Conservation (phyloP, 2,888 invertebrate genomes). For the Lamproptera curius region DNA sequence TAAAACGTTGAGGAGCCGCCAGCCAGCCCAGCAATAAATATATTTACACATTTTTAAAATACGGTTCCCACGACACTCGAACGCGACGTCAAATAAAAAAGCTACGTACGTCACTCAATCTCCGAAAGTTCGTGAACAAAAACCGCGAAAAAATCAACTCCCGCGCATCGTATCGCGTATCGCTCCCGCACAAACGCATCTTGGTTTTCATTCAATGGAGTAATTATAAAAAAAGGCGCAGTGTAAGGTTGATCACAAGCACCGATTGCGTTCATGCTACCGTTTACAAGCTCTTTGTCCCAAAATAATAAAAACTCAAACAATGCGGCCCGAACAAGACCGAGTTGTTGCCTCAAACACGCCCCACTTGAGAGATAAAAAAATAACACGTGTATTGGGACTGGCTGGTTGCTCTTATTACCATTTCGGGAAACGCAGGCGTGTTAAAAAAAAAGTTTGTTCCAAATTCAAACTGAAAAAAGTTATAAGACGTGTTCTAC, state of each 20-base stretch:
- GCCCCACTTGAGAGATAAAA: slow-evolving; percentile 59
- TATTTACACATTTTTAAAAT: no score
- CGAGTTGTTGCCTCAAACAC: slow-evolving; percentile 56
- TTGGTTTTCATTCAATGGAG: slow-evolving; percentile 49
- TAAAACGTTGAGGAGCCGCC: no score
- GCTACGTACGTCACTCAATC: slow-evolving; percentile 44
- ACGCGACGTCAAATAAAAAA: slow-evolving; percentile 6
- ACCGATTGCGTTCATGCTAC: slow-evolving; percentile 70
- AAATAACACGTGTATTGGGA: slow-evolving; percentile 46
- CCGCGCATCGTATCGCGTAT: slow-evolving; percentile 54
- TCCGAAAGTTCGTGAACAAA: slow-evolving; percentile 32
- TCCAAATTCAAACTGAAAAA: neutral
- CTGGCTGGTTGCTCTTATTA: slow-evolving; percentile 51
- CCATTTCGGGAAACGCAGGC: slow-evolving; percentile 43
- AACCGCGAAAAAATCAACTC: slow-evolving; percentile 47
- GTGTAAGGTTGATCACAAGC: slow-evolving; percentile 71
- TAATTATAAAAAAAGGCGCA: slow-evolving; percentile 45
- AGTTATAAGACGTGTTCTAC: slow-evolving; percentile 14
- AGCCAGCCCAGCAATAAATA: no score
- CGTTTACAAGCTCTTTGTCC: slow-evolving; percentile 74
- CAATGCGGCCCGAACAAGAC: slow-evolving; percentile 59
- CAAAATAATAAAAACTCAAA: slow-evolving; percentile 69
- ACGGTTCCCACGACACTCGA: slow-evolving; percentile 14
- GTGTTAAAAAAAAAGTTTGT: slow-evolving; percentile 6
- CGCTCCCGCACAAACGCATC: slow-evolving; percentile 52